Conservation (phyloP, 2,888 invertebrate species). For the Polietes domitor region DNA sequence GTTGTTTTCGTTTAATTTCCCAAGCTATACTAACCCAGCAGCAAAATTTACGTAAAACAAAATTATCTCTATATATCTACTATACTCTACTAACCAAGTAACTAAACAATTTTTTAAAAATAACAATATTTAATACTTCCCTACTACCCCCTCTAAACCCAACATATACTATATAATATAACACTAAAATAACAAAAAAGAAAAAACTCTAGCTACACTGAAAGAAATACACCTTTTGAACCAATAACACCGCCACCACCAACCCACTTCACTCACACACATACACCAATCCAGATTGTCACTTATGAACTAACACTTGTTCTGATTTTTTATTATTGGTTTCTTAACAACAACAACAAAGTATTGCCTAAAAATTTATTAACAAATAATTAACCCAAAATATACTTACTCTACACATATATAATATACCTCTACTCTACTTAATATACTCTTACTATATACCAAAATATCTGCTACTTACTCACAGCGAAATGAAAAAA, state of each 20-base stretch:
- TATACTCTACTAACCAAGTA: slow-evolving; percentile 39
- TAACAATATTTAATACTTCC: slow-evolving; percentile 26
- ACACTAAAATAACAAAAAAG: neutral
- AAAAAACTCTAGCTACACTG: neutral
- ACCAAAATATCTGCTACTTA: slow-evolving; percentile 7
- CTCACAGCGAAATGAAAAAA: neutral
- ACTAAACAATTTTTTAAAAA: slow-evolving; percentile 23
- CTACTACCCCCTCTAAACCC: slow-evolving; percentile 24
- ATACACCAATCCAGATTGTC: slow-evolving; percentile 14
- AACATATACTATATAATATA: slow-evolving; percentile 9
- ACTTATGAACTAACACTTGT: slow-evolving; percentile 15
- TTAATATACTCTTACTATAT: neutral
- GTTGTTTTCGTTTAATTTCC: slow-evolving; percentile 35
- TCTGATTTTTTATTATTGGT: neutral
- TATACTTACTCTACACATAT: slow-evolving; percentile 15
- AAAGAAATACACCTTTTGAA: slow-evolving; percentile 8
- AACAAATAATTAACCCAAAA: slow-evolving; percentile 11
- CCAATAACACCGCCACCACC: slow-evolving; percentile 29
- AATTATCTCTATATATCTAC: slow-evolving; percentile 34
- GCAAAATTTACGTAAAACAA: slow-evolving; percentile 38
- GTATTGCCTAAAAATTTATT: neutral
- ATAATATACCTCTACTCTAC: neutral
- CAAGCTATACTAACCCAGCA: slow-evolving; percentile 62
- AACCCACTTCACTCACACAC: neutral
- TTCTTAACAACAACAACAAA: neutral